Evolutionary conservation across 2,797 vertebrate species (phyloP), one percentile per base, ranked within the genome.

Genomic region (Anas bernieri): DNA sequence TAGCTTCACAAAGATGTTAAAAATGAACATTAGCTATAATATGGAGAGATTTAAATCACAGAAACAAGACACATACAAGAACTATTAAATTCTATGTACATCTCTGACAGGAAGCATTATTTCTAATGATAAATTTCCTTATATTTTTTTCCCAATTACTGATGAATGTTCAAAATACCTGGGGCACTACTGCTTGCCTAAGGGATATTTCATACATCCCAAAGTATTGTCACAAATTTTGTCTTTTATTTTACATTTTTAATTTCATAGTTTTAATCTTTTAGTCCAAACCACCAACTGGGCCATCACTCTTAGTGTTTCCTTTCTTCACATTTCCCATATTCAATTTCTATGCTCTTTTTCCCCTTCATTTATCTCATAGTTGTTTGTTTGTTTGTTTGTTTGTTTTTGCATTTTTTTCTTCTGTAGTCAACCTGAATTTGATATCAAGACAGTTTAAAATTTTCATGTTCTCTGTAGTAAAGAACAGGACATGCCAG

Each of bases 401-500:
- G 12, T 48, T 55, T 59, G 64, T 55, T 61, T 46, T 17, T 68
- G 4, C 33, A 37, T 43, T 20, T 5, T 58, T 58, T 48, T 6
- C 48, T 17, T 17, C 3, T 70, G 33, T 28, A 70, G 30, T 8
- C 8, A 41, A 45, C 21, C 28, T 67, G 33, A 39, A 20, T 25
- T 66, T 48, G 6, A 54, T 74, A 23, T 56, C 14, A 80, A 14
- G 7, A 4, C 46, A 58, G 6, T 62, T 43, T 21, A 15, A 72
- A 91, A 68, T 11, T 6, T 62, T 83, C n/a, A 43, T 41, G 12
- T 3, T 62, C 5, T 15, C 33, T 63, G 20, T n/a, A 4, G 26
- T 15, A 28, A 12, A 11, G 18, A 26, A 25, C 15, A 5, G 0
- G 0, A 45, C 31, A 3, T 25, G 13, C 17, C 43, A 48, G 3